Evolutionary conservation across 2,888 invertebrate species (phyloP).

Genomic region (Cantharis nigra): DNA sequence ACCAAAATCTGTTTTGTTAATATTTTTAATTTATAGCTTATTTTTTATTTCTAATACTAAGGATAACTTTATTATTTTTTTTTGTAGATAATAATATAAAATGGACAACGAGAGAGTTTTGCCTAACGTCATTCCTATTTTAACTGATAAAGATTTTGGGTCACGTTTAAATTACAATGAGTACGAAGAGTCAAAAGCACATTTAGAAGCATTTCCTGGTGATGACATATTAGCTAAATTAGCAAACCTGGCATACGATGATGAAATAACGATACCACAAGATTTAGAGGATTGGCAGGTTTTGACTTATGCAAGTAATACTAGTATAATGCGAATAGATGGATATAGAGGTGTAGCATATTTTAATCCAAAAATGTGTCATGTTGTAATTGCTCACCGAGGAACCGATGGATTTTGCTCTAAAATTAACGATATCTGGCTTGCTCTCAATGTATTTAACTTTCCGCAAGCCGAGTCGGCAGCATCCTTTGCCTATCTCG

Average conservation of each 20-base stretch:
- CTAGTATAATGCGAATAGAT: background rate
- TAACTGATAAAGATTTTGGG: slow-evolving; percentile 4
- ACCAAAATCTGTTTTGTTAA: too few relatives aligned
- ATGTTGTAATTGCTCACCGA: slow-evolving; percentile 22
- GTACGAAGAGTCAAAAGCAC: background rate
- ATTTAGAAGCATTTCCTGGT: slow-evolving; percentile 6
- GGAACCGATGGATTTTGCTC: slow-evolving; percentile 17
- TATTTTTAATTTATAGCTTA: too few relatives aligned
- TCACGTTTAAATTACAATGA: background rate
- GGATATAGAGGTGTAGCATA: slow-evolving; percentile 22
- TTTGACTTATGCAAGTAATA: slow-evolving; percentile 20
- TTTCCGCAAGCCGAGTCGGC: slow-evolving; percentile 19
- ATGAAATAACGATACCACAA: background rate
- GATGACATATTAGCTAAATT: slow-evolving; percentile 19
- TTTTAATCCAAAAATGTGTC: slow-evolving; percentile 17
- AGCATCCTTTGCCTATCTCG: slow-evolving; percentile 15
- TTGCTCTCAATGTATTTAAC: slow-evolving; percentile 2
- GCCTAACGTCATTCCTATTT: background rate
- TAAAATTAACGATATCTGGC: background rate
- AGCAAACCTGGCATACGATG: slow-evolving; percentile 6
- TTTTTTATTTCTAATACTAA: too few relatives aligned
- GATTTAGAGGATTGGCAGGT: slow-evolving; percentile 14
- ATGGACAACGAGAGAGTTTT: background rate
- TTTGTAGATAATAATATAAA: background rate
- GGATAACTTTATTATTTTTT: too few relatives aligned